Percentiles rank a stretch among this genome's conserved stretches.
Conservation (phyloP, 2,888 invertebrate species). For the Amphimallon solstitiale region DNA sequence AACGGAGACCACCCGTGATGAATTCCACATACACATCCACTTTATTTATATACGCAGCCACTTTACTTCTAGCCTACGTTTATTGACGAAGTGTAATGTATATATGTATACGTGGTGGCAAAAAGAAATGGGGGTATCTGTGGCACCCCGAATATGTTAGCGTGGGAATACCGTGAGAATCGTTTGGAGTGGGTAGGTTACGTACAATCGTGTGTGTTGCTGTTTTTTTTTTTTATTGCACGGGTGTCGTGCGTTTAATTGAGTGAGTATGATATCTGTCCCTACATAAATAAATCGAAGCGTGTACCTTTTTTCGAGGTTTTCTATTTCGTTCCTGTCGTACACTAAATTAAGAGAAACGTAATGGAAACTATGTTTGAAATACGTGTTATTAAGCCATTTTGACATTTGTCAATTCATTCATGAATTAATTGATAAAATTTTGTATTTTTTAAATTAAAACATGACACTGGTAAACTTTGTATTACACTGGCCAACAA, state of each 20-base stretch:
- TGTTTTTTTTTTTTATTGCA: slow-evolving; percentile 12
- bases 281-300: no score
- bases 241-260: slow-evolving; percentile 15
- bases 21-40: not conserved
- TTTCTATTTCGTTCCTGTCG: no score
- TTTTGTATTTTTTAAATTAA: no score
- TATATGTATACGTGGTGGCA: slow-evolving; percentile 1
- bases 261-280: slow-evolving; percentile 19
- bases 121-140: not conserved
- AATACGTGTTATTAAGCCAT: no score
- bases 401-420: no score
- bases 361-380: no score
- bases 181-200: not conserved
- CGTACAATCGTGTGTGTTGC: not conserved
- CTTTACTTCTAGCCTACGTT: not conserved
- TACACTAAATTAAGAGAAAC: no score
- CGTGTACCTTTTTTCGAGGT: no score
- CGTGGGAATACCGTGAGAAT: slow-evolving; percentile 20
- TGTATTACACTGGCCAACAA: no score
- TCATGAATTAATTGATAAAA: no score
- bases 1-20: slow-evolving; percentile 16
- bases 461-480: no score
- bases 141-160: not conserved
- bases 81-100: slow-evolving; percentile 8
- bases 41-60: not conserved